A percentile compares a stretch with the other conserved stretches of the same genome.
Conservation (phyloP, 92 coral and sea anemone genomes). For the Bergia puertoricense region DNA sequence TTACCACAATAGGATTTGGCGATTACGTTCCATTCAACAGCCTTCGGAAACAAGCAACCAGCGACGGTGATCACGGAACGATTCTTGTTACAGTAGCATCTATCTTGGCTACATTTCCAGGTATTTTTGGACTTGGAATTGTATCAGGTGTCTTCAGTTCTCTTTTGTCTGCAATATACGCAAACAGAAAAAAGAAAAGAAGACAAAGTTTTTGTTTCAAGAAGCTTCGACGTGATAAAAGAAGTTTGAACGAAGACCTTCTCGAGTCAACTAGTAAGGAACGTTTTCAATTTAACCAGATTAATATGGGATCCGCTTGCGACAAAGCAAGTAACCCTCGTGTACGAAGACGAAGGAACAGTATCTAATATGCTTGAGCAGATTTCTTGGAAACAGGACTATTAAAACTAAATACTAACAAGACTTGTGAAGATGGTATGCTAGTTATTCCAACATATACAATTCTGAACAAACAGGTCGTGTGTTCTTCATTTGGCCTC, state of each 20-base stretch:
- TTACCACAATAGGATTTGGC: slow-evolving; percentile 35
- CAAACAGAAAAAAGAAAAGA: slow-evolving; percentile 14
- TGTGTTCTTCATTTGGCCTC: too few relatives aligned
- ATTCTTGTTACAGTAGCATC: not conserved
- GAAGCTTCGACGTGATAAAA: not conserved
- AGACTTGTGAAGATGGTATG: too few relatives aligned
- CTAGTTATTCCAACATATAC: too few relatives aligned
- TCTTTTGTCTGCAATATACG: slow-evolving; percentile 29
- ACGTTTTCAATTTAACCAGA: not conserved
- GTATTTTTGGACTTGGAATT: slow-evolving; percentile 17
- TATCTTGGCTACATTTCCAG: slow-evolving; percentile 10
- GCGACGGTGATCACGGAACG: not conserved
- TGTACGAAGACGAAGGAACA: not conserved
- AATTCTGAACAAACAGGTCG: too few relatives aligned
- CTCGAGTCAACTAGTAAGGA: not conserved
- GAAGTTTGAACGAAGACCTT: not conserved
- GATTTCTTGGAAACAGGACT: not conserved
- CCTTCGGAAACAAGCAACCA: not conserved
- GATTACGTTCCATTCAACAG: slow-evolving; percentile 21
- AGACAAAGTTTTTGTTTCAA: not conserved
- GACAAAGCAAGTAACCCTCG: not conserved
- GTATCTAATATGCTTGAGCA: not conserved
- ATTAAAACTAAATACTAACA: not conserved
- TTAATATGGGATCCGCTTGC: not conserved
- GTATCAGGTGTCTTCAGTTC: slow-evolving; percentile 32